phyloP scores from a whole-genome alignment of 2,113 vertebrate species.

The Pteronura brasiliensis region DNA sequence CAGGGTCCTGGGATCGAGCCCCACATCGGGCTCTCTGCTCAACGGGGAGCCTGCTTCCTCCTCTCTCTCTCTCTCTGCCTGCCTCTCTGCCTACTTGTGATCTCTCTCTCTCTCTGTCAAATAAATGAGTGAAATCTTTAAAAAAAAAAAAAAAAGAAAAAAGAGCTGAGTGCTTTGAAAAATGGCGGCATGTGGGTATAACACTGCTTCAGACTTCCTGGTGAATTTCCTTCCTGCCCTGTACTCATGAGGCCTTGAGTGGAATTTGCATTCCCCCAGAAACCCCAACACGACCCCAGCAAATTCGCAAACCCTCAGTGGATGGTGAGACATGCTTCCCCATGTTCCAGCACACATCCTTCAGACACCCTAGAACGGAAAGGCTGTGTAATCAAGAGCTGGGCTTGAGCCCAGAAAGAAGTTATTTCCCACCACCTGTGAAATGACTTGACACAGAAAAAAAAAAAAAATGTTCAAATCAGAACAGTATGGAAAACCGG shows the following conservation, averaged over 20 bases:
- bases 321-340: rapidly evolving
- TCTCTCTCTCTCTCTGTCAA: too few species aligned
- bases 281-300: neutral
- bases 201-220: neutral
- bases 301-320: neutral
- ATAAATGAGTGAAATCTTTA: too few species aligned
- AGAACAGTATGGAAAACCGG: neutral
- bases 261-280: neutral
- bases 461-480: neutral
- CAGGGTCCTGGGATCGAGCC: too few species aligned
- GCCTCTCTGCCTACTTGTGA: too few species aligned
- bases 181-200: neutral
- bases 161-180: neutral
- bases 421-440: neutral
- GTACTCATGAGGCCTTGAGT: neutral
- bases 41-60: too few species aligned
- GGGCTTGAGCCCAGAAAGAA: neutral
- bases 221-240: neutral
- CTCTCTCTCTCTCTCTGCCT: too few species aligned
- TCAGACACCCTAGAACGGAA: neutral
- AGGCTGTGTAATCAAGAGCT: neutral
- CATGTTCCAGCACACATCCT: neutral
- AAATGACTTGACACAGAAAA: neutral
- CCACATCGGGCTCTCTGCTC: too few species aligned
- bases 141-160: too few species aligned